Base-by-base conservation (phyloP, 1,140 invertebrate species). In the Orussus abietinus region DNA sequence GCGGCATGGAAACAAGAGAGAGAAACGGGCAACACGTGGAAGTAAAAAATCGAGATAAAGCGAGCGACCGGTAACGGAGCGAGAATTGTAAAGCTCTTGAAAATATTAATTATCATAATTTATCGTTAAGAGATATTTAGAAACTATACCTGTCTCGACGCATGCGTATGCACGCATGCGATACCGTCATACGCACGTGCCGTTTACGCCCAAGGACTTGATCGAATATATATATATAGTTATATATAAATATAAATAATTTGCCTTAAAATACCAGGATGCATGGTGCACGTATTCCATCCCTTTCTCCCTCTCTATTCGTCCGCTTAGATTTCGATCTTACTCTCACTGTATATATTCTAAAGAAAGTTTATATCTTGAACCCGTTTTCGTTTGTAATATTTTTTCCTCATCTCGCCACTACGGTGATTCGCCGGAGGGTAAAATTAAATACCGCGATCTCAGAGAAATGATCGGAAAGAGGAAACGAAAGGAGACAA, bases 161-260 rank as follows among this genome's bases (percentile, higher is more conserved):
- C 21, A 38, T 38, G 18, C 29, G 21, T 46, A 21, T n/a, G n/a
- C 18, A 25, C 47, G 32, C 32, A 29, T 39, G n/a, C 31, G 35
- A 21, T n/a, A n/a, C n/a, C n/a, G n/a, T n/a, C 42, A 31, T 33
- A n/a, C 20, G 10, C 13, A n/a, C 9, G 4, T 35, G 5, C 25
- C 11, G 4, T 13, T 35, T 6, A 18, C 32, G 9, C 25, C 5
- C 3, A 19, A 19, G 5, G n/a, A 21, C n/a, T 19, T 2, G 13
- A 4, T 13, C 11, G 25, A 19, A 11, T 19, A 3, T 35, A 11
- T n/a, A 19, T 35, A 21, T 19, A 19, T 35, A 33, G 34, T 46
- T 21, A 38, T 49, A 49, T 57, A 59, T 32, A 57, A 53, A 55
- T 58, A 59, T 59, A 57, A 55, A 55, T 55, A 46, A 50, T 45